These are phyloP conservation scores for Aleiodes sp. DNA, from an alignment of 1,140 invertebrate species.

Conservation along the genomic window DNA sequence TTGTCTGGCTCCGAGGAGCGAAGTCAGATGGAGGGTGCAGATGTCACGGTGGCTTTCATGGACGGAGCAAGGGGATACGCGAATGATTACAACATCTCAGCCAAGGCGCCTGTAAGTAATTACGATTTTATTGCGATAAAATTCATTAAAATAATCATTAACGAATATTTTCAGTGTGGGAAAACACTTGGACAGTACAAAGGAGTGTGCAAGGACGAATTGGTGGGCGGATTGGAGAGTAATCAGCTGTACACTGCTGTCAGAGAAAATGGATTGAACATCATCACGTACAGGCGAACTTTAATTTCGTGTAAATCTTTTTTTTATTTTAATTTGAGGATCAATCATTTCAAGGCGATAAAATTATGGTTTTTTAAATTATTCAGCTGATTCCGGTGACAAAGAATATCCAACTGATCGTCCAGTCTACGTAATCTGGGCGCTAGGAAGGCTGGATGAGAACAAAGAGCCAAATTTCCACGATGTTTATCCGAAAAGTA, in stretches of 20 bases:
- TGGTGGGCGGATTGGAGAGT: conserved; percentile 80
- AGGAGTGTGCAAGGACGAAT: conserved; percentile 85
- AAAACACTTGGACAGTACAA: conserved; percentile 85
- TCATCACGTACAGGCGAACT: conserved; percentile 80
- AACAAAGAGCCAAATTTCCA: conserved; percentile 87
- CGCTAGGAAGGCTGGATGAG: conserved; percentile 81
- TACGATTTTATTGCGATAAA: neutral
- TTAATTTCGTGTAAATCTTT: conserved; percentile 75
- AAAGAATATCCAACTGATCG: conserved; percentile 76
- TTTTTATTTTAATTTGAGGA: conserved; percentile 18
- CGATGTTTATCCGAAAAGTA: conserved; percentile 78
- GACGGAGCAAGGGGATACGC: conserved; percentile 78
- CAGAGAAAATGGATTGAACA: conserved; percentile 78
- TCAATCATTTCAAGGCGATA: neutral
- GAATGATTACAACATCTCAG: conserved; percentile 87
- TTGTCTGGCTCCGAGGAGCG: conserved; percentile 77
- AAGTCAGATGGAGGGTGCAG: conserved; percentile 86
- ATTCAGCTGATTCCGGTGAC: conserved; percentile 79
- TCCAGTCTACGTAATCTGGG: conserved; percentile 82
- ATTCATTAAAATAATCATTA: conserved; percentile 22
- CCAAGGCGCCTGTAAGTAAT: conserved; percentile 76
- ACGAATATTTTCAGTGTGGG: conserved; percentile 71
- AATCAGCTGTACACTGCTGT: conserved; percentile 78
- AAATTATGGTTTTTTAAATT: conserved; percentile 37
- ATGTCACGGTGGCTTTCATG: conserved; percentile 82